Percentiles rank a stretch among this genome's conserved stretches.
These are phyloP conservation scores for Speoplatyrhinus poulsoni DNA, from an alignment of 2,113 vertebrate species.

Conservation along the genomic window DNA sequence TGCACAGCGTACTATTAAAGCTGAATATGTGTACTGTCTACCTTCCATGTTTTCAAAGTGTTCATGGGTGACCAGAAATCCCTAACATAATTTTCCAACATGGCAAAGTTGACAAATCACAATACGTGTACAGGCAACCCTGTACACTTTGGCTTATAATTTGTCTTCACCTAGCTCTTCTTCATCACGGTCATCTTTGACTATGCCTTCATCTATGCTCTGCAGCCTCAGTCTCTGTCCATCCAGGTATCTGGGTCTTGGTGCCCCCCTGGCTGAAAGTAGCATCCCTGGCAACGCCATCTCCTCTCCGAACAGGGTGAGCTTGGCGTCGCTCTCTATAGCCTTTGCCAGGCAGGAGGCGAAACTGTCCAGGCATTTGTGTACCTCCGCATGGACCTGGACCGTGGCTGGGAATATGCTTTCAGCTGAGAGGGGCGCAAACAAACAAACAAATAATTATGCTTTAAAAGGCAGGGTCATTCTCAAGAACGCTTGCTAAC, in stretches of 20 bases:
- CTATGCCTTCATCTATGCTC: constrained; percentile 92
- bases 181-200: constrained; percentile 74
- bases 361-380: constrained; percentile 88
- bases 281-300: constrained; percentile 72
- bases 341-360: constrained; percentile 89
- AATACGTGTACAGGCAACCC: background rate
- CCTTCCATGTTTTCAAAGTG: background rate
- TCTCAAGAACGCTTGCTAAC: no score
- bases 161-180: constrained; percentile 54
- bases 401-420: constrained; percentile 62
- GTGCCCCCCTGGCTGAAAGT: constrained; percentile 56
- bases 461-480: no score
- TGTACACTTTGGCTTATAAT: constrained; percentile 34
- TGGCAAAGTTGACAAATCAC: background rate
- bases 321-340: constrained; percentile 92
- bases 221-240: constrained; percentile 88
- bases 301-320: constrained; percentile 89
- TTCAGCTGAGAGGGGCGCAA: constrained; percentile 56
- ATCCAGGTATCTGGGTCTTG: constrained; percentile 77
- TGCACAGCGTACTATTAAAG: background rate
- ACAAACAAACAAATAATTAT: constrained; percentile 2
- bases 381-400: constrained; percentile 87
- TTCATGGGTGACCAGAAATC: constrained; percentile 6
- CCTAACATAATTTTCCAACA: background rate
- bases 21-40: background rate